phyloP scores from a whole-genome alignment of 2,113 vertebrate species.

The Myodes glareolus region DNA sequence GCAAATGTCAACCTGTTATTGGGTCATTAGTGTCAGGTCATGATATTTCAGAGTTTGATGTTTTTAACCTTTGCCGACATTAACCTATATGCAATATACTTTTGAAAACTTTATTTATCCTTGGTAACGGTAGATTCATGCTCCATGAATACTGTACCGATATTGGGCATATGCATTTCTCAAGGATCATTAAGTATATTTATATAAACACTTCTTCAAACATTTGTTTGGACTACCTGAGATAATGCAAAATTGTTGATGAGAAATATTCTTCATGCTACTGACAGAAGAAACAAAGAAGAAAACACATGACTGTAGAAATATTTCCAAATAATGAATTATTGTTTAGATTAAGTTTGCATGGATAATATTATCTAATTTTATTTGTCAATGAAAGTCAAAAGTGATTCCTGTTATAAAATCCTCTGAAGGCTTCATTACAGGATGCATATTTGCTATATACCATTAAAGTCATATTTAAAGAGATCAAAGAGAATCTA shows the following conservation, averaged over 20 bases:
- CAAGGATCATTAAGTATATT: constrained; percentile 77
- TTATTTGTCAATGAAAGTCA: constrained; percentile 58
- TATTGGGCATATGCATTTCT: constrained; percentile 60
- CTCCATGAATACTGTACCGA: constrained; percentile 65
- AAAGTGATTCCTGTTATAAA: constrained; percentile 67
- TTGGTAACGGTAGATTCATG: constrained; percentile 49
- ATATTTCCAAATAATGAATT: constrained; percentile 5
- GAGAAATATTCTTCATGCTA: constrained; percentile 20
- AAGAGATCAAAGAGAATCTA: constrained; percentile 51
- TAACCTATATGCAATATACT: constrained; percentile 81
- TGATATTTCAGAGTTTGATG: constrained; percentile 88
- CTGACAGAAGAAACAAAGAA: constrained; percentile 19
- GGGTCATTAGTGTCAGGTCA: constrained; percentile 87
- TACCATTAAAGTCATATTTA: constrained; percentile 53
- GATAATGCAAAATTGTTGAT: constrained; percentile 56
- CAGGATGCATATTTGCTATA: constrained; percentile 45
- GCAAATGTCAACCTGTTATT: constrained; percentile 87
- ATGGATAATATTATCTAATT: constrained; percentile 43
- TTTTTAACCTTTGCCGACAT: constrained; percentile 86
- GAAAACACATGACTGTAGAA: constrained; percentile 39
- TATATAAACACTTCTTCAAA: constrained; percentile 64
- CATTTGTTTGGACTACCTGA: constrained; percentile 32
- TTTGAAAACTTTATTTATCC: constrained; percentile 83
- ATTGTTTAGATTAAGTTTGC: constrained; percentile 54
- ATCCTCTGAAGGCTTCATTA: constrained; percentile 50